Percentiles rank a stretch among this genome's conserved stretches.
phyloP scores from a whole-genome alignment of 2,113 vertebrate species.

The Macaca nemestrina region DNA sequence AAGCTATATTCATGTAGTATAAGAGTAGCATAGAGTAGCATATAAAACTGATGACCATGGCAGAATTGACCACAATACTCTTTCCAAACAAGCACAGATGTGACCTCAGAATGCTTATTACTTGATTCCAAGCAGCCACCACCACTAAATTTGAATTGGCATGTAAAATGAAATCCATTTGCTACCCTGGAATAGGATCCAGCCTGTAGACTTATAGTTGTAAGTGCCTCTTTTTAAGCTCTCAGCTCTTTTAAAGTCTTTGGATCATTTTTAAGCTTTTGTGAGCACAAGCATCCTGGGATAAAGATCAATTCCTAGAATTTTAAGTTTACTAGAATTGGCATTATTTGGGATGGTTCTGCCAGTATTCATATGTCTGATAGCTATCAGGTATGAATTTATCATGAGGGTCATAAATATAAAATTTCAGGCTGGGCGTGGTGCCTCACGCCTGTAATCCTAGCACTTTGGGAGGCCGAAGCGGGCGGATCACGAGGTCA shows the following conservation, averaged over 20 bases:
- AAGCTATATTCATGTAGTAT: neutral
- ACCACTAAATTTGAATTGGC: neutral
- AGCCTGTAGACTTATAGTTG: neutral
- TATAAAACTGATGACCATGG: neutral
- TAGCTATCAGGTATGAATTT: neutral
- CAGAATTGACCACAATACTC: neutral
- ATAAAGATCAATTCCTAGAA: slow-evolving; percentile 21
- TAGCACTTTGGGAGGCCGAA: too few relatives aligned
- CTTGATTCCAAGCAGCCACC: neutral
- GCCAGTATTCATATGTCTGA: neutral
- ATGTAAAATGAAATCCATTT: slow-evolving; percentile 15
- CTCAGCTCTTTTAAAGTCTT: neutral
- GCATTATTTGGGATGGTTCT: neutral
- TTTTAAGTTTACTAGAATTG: neutral
- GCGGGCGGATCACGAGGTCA: too few relatives aligned
- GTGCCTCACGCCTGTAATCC: too few relatives aligned
- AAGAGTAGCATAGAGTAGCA: neutral
- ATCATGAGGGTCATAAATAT: neutral
- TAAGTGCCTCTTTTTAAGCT: neutral
- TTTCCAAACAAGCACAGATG: neutral
- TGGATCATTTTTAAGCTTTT: neutral
- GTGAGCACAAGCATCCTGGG: neutral
- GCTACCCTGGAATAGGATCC: neutral
- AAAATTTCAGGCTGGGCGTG: neutral
- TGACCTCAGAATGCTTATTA: neutral